Conservation (phyloP, 2,888 invertebrate genomes). For the Dolichopus griseipennis region DNA sequence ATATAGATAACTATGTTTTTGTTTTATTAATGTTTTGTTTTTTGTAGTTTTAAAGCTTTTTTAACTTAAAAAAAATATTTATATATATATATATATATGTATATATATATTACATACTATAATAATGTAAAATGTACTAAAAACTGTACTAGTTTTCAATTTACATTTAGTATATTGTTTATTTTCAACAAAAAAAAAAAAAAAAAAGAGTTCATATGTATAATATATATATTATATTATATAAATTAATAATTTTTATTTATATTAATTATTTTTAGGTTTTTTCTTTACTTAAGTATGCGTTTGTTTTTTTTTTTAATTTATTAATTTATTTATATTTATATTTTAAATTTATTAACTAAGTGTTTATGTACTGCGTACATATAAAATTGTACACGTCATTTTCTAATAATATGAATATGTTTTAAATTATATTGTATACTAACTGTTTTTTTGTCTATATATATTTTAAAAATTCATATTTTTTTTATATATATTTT, state of each 20-base stretch:
- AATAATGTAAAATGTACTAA: too few species aligned
- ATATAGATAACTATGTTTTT: slow-evolving; percentile 6
- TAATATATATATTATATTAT: too few species aligned
- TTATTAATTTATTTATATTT: too few species aligned
- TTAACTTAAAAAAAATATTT: background rate
- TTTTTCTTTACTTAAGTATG: slow-evolving; percentile 1
- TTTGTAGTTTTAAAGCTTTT: slow-evolving; percentile 4
- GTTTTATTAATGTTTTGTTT: background rate
- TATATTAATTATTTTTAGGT: background rate
- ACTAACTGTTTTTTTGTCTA: background rate
- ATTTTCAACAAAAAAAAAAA: background rate
- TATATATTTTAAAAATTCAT: background rate
- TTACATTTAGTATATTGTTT: background rate
- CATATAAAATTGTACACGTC: background rate
- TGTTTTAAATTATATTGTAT: background rate
- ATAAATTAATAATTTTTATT: background rate
- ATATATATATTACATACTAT: too few species aligned
- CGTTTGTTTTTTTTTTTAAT: background rate
- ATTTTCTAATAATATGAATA: background rate
- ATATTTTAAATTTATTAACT: background rate
- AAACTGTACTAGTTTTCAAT: background rate
- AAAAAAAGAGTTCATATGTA: background rate
- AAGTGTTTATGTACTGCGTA: slow-evolving; percentile 1
- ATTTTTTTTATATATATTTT: too few species aligned
- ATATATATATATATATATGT: too few species aligned